phyloP scores from a whole-genome alignment of 2,888 invertebrate genomes.

The Escarpia spicata region DNA sequence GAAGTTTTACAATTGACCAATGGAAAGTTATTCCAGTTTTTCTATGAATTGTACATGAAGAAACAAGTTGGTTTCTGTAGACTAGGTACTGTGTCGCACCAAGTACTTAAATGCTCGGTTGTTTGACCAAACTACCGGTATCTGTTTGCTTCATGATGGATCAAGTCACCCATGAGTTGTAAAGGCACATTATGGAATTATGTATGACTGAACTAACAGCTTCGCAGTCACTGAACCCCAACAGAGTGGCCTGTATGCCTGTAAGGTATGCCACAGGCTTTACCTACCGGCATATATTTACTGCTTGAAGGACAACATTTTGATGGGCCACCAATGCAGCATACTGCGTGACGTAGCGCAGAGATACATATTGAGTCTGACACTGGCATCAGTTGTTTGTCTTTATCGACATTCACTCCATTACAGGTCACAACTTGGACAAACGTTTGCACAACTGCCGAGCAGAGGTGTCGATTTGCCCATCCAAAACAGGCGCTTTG shows the following conservation, averaged over 20 bases:
- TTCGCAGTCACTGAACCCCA: background rate
- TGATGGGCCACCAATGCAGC: background rate
- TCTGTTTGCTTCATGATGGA: background rate
- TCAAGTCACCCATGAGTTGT: background rate
- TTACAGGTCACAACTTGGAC: background rate
- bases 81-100: background rate
- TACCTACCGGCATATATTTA: background rate
- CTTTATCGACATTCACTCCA: background rate
- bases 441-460: background rate
- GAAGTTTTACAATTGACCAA: background rate
- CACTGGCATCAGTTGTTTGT: background rate
- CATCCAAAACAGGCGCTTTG: conserved; percentile 10
- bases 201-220: background rate
- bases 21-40: background rate
- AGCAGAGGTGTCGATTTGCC: background rate
- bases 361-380: background rate
- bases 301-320: background rate
- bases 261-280: background rate
- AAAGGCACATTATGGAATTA: background rate
- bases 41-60: background rate
- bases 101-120: background rate
- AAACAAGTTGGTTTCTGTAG: background rate
- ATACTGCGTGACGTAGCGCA: background rate
- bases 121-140: too few species aligned
- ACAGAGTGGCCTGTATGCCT: background rate